Conservation (phyloP, 53 echinoderm and acorn worm species). For the Actinopyga echinites region DNA sequence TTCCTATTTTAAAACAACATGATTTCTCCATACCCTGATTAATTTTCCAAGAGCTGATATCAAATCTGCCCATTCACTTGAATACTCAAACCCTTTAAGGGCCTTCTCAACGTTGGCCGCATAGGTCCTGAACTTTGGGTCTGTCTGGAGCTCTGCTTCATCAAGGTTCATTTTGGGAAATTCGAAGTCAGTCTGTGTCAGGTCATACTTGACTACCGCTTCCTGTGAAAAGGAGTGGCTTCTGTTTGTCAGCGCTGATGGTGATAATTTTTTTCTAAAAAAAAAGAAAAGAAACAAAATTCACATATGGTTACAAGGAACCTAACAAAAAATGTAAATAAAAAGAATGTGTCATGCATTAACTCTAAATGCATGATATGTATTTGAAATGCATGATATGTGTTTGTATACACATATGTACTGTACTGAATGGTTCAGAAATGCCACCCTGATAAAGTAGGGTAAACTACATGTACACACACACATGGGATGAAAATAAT, state of each 20-base stretch:
- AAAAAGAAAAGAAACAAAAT: not conserved
- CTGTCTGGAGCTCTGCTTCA: constrained; percentile 79
- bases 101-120: constrained; percentile 92
- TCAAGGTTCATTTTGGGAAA: constrained; percentile 84
- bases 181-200: constrained; percentile 41
- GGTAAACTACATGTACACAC: too few relatives aligned
- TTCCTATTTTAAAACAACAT: not conserved
- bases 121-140: constrained; percentile 88
- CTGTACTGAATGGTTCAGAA: too few relatives aligned
- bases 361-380: too few relatives aligned
- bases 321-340: too few relatives aligned
- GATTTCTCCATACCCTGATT: constrained; percentile 66
- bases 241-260: constrained; percentile 33
- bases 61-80: constrained; percentile 99
- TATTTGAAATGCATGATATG: too few relatives aligned
- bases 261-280: constrained; percentile 18
- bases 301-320: not conserved
- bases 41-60: constrained; percentile 97
- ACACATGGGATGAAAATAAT: too few relatives aligned
- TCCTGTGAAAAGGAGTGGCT: constrained; percentile 5
- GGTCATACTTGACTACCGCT: constrained; percentile 36
- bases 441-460: too few relatives aligned
- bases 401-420: too few relatives aligned
- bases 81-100: constrained; percentile 94
- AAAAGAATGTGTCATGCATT: too few relatives aligned